A percentile compares a stretch with the other conserved stretches of the same genome.
Evolutionary conservation across 1,140 invertebrate species (phyloP).

Genomic region (Antheraea pernyi): DNA sequence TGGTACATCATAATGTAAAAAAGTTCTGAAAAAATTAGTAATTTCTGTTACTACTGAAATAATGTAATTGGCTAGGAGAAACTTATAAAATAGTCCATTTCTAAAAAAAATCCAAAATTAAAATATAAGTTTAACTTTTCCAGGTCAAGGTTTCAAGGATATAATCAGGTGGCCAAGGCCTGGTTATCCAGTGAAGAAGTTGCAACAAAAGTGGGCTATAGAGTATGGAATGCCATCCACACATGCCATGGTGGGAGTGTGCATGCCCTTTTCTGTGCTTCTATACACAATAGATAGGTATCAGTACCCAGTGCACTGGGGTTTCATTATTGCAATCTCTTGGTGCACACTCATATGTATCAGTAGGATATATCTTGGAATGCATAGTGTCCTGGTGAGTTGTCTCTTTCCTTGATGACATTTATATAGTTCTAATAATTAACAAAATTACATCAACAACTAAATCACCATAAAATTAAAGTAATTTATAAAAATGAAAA

Average conservation of each 20-base stretch:
- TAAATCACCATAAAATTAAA: too few relatives aligned
- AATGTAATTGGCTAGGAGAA: too few relatives aligned
- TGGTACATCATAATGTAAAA: too few relatives aligned
- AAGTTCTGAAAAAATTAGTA: too few relatives aligned
- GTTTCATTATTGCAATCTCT: conserved; percentile 77
- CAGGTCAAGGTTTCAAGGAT: conserved; percentile 93
- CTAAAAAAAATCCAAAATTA: too few relatives aligned
- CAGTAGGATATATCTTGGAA: conserved; percentile 94
- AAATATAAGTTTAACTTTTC: conserved; percentile 22
- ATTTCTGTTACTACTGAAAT: too few relatives aligned
- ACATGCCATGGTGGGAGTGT: conserved; percentile 94
- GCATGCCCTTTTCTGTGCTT: conserved; percentile 91
- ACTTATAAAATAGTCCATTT: too few relatives aligned
- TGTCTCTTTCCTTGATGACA: neutral
- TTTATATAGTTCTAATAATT: neutral
- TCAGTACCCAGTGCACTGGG: conserved; percentile 83
- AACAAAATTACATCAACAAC: neutral
- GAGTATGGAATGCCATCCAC: conserved; percentile 97
- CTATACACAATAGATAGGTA: conserved; percentile 90
- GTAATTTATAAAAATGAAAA: too few relatives aligned
- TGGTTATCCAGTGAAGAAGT: conserved; percentile 87
- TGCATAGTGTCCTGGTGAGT: conserved; percentile 92
- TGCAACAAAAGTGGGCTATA: conserved; percentile 92
- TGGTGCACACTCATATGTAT: conserved; percentile 90
- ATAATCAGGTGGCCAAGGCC: conserved; percentile 92